Base-by-base conservation (phyloP, 2,797 vertebrate genomes). In the Ctenosaura bakeri region DNA sequence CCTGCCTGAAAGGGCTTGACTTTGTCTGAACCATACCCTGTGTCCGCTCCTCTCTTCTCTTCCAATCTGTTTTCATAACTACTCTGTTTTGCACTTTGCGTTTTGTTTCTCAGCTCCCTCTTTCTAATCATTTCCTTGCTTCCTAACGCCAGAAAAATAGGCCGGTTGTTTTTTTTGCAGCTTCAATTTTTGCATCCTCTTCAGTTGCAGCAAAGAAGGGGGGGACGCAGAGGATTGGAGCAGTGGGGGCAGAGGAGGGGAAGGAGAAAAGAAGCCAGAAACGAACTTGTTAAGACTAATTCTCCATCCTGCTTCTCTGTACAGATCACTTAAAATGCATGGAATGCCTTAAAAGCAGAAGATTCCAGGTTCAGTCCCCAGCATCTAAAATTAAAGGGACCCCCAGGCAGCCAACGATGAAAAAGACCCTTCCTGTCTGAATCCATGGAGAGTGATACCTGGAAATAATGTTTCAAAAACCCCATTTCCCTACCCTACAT, bases 81-180 rank as follows among this genome's bases (percentile, higher is more conserved):
- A 42, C 74, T 64, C 4, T 82, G 59, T 52, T 91, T 91, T 92
- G 89, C 76, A 85, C 59, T 81, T 81, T 80, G 52, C 12, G 2
- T 64, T 93, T 69, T 54, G 22, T 87, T 38, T 62, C 90, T 92
- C 54, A 87, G 59, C 90, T 92, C 83, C 46, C 79, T 91, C n/a
- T 52, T 52, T 56, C 93, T 93, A 88, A 91, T 94, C 83, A 92
- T 69, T 95, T 95, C 90, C 91, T 92, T 91, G 89, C 74, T 94
- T 90, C 52, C 52, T 88, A 88, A 89, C 92, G 95, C 91, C 83
- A 59, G 91, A 92, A 89, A 22, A 62, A 50, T 73, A 32, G 0
- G 0, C 38, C 22, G 35, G 77, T 91, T 90, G 22, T 89, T 88
- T 73, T 0, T 86, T 82, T 76, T 16, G 42, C 16, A 74, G 52